Evolutionary conservation across 1,140 invertebrate genomes (phyloP), one percentile per base, ranked within the genome.

Genomic region (Teleogryllus occipitalis): DNA sequence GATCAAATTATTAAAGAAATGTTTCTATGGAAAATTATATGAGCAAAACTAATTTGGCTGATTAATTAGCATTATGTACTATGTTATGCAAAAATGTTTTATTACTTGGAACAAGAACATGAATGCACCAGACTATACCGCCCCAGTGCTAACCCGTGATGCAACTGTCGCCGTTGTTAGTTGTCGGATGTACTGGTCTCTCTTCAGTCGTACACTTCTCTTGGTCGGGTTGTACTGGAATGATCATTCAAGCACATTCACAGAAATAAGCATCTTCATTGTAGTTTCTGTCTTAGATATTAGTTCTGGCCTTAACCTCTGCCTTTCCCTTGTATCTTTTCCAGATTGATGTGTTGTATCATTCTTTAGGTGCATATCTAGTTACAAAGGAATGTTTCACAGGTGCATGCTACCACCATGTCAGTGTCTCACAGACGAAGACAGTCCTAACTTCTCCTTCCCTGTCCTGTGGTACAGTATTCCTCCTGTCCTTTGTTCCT

Each of bases 301-400:
- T 65, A 65, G 54, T 65, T 65, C 54, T 65, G 54, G 18, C 54
- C 54, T 65, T 65, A 65, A 65, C 54, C 10, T 65, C 18, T 65
- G 10, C 54, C 18, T 65, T 65, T 18, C 54, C 10, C 18, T 65
- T 10, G 10, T 65, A 65, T 65, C 54, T 65, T 65, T 65, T 65
- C 54, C 54, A 65, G 54, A 65, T 65, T 65, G 54, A 65, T 65
- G 54, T 65, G 54, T 65, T 65, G 18, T 65, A 65, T 65, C 54
- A 65, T 65, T 65, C 54, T 65, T 65, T 65, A 65, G 54, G 54
- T 65, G 54, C 54, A 65, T 65, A 18, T 65, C 54, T 65, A 65
- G 54, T 65, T 65, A 65, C 54, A 65, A 65, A 65, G 54, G 54
- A 65, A 65, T 65, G 54, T 65, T 65, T 65, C 54, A 65, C 54